phyloP scores from a whole-genome alignment of 2,797 vertebrate species.

The Odontamblyopus rebecca region DNA sequence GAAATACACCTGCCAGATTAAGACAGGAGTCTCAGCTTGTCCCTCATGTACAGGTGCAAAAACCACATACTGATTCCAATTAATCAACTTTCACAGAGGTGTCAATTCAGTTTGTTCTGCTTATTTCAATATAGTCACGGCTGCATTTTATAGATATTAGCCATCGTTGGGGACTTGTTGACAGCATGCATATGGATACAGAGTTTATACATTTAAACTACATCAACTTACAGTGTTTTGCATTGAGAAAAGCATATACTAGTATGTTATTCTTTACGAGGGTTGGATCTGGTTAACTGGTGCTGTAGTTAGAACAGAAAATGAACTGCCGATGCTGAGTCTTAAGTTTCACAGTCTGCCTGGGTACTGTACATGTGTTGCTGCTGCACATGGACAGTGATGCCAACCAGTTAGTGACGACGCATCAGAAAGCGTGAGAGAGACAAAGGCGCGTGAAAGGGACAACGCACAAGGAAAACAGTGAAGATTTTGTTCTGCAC shows the following conservation, averaged over 20 bases:
- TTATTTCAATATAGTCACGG: background rate
- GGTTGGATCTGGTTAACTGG: background rate
- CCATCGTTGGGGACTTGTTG: too few relatives aligned
- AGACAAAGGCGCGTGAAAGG: constrained; percentile 12
- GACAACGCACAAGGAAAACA: constrained; percentile 41
- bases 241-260: background rate
- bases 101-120: background rate
- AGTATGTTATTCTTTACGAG: background rate
- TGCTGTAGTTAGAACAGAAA: background rate
- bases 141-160: background rate
- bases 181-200: too few relatives aligned
- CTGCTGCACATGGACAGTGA: constrained; percentile 24
- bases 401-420: constrained; percentile 33
- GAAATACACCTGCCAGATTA: constrained; percentile 74
- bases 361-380: background rate
- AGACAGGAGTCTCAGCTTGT: constrained; percentile 29
- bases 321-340: background rate
- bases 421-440: constrained; percentile 24
- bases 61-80: background rate
- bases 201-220: background rate
- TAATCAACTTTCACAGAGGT: background rate
- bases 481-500: constrained; percentile 56
- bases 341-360: constrained; percentile 5
- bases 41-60: constrained; percentile 43
- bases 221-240: background rate